Evolutionary conservation across 2,113 vertebrate genomes (phyloP), one percentile per base, ranked within the genome.

Genomic region (Zootoca vivipara): DNA sequence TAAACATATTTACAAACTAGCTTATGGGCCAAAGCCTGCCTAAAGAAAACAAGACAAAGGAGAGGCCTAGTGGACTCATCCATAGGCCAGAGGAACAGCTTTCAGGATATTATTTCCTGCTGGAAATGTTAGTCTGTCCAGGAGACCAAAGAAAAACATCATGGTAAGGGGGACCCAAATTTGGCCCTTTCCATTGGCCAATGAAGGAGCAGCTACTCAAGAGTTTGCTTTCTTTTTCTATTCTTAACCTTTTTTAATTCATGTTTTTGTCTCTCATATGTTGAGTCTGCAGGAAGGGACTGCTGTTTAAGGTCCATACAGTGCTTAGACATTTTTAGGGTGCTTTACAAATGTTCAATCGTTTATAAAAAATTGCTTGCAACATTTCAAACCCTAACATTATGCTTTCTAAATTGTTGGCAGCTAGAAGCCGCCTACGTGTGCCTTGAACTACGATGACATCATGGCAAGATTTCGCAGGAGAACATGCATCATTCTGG

Each of bases 391-490:
- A 82, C 30, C 6, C 35, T 82, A 24, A 80, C 42, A 56, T 52
- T 35, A 22, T 70, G 38, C 52, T 67, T 58, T 96, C 94, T 95
- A 91, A 80, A 92, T 95, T 91, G 95, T 94, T 95, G 96, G 74
- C 85, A 12, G 94, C 84, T 90, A 56, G 95, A 91, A 77, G 90
- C 78, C 92, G 88, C 83, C 87, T 83, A 24, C 92, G 93, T 87
- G 92, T 91, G 95, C 83, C 93, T 95, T 95, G 95, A 96, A 97
- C 92, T 90, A 87, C 73, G 62, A 97, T 97, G 97, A 95, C 96
- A 97, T 96, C 95, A 99, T 99, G 99, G 98, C 98, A 95, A 98
- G 98, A 95, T 97, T 99, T 94, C 98, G 97, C 89, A 97, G 97
- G 92, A 99, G 97, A 95, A 97, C 97, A 24, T 99, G 97, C 94